Base-by-base conservation (phyloP, 1,140 invertebrate genomes). In the Brachionus asplanchnoidis region DNA sequence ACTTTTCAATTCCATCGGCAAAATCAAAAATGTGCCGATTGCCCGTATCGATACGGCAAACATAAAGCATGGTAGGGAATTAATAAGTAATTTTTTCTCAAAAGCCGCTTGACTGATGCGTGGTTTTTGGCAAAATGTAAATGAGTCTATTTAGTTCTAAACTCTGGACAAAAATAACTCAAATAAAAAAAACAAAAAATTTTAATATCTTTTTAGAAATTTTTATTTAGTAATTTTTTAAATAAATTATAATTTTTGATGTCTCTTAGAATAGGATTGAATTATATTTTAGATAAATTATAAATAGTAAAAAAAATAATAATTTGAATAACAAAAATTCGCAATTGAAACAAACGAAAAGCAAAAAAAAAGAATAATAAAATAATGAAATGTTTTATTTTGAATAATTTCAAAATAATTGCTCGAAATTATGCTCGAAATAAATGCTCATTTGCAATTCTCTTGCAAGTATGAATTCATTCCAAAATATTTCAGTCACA, bases 1-100 rank as follows among this genome's bases (percentile, higher is more conserved):
- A 84, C 82, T 84, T 60, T 68, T 73, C 60, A 17, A 84, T 68
- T 44, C 60, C 82, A 32, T 68, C 60, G n/a, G 46, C 68, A 68
- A 60, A 68, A 17, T 84, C 82, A 56, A 84, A 84, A 17, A 68
- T 56, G 26, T 84, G 60, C 20, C 40, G 28, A 17, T 42, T 68
- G 20, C 82, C 82, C 8, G 60, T 84, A 56, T 84, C 82, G 46
- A 84, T 66, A 9, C 60, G 65, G 44, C 60, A 84, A 11, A 84
- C 68, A 36, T 84, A 73, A 42, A 84, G 44, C 82, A 84, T 84
- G 42, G 0, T 77, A 28, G 8, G 17, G 9, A 42, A 20, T 20
- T 36, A 36, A 7, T 7, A 36, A 36, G 7, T 0, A 36, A 36
- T 36, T 36, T 36, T 36, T 7, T 32, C 65, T 12, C 66, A 68